Percentiles rank a stretch among this genome's conserved stretches.
Evolutionary conservation across 2,113 vertebrate species (phyloP).

Genomic region (Hypocryptadius cinnamomeus): DNA sequence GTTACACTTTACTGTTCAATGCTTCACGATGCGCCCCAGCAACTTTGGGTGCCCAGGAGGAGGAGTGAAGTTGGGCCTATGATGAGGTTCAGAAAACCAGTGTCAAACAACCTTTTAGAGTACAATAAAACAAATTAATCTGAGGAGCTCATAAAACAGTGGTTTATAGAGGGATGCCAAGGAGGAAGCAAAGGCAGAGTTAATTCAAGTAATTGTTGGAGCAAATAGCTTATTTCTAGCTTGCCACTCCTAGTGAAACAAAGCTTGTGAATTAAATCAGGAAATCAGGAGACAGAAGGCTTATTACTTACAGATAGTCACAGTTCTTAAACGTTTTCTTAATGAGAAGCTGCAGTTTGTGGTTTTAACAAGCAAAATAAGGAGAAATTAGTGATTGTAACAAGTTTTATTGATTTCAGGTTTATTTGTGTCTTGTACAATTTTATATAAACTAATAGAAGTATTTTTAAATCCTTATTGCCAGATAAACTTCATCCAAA

Average conservation of each 20-base stretch:
- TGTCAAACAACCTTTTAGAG: not conserved
- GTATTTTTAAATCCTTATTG: not conserved
- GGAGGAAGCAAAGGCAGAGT: not conserved
- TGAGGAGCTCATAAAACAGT: not conserved
- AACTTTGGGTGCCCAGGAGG: not conserved
- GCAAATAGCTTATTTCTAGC: not conserved
- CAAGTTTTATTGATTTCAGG: not conserved
- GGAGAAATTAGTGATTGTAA: not conserved
- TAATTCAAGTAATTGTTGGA: constrained; percentile 6
- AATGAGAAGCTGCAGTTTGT: not conserved
- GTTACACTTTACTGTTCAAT: not conserved
- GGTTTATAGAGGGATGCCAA: not conserved
- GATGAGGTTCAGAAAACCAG: not conserved
- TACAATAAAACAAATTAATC: not conserved
- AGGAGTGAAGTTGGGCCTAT: not conserved
- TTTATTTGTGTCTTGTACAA: not conserved
- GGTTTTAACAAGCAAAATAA: not conserved
- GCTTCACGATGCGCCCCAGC: not conserved
- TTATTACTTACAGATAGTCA: not conserved
- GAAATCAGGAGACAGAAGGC: not conserved
- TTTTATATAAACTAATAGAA: not conserved
- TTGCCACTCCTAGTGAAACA: not conserved
- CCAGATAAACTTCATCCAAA: not conserved
- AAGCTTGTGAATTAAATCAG: not conserved
- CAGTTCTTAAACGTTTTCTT: not conserved